phyloP scores from a whole-genome alignment of 2,797 vertebrate genomes.

The Sylvilagus floridanus region DNA sequence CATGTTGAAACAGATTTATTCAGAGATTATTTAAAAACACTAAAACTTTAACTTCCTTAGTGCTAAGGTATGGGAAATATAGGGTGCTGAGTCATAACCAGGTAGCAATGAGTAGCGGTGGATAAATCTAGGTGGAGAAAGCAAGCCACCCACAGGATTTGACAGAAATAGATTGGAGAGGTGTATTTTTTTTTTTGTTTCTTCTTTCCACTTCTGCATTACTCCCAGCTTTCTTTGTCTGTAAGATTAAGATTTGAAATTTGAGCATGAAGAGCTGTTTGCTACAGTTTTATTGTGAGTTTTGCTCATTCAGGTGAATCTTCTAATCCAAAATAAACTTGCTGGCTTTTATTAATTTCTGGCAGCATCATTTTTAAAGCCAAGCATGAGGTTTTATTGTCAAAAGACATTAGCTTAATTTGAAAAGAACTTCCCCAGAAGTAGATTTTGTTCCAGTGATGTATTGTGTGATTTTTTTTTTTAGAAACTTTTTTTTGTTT shows the following conservation, averaged over 20 bases:
- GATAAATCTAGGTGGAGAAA: slow-evolving; percentile 44
- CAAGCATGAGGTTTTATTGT: slow-evolving; percentile 24
- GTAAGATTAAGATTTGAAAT: slow-evolving; percentile 41
- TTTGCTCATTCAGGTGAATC: slow-evolving; percentile 60
- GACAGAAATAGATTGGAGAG: neutral
- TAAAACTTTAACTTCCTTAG: slow-evolving; percentile 9
- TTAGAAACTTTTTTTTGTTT: neutral
- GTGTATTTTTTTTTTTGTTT: neutral
- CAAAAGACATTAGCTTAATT: slow-evolving; percentile 55
- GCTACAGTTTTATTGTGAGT: neutral
- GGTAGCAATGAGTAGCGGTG: slow-evolving; percentile 24
- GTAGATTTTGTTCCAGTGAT: slow-evolving; percentile 45
- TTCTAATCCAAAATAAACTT: slow-evolving; percentile 66
- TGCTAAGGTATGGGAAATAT: neutral
- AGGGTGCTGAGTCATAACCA: slow-evolving; percentile 47
- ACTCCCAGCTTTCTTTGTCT: slow-evolving; percentile 53
- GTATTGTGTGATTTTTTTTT: slow-evolving; percentile 8
- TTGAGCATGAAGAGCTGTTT: slow-evolving; percentile 42
- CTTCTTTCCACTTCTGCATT: neutral
- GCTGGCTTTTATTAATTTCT: slow-evolving; percentile 60
- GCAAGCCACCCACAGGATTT: neutral
- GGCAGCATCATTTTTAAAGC: neutral
- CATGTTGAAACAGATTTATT: neutral
- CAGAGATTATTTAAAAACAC: neutral
- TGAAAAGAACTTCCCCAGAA: slow-evolving; percentile 58